Evolutionary conservation across 2,888 invertebrate species (phyloP).

Genomic region (Willowsia nigromaculata): DNA sequence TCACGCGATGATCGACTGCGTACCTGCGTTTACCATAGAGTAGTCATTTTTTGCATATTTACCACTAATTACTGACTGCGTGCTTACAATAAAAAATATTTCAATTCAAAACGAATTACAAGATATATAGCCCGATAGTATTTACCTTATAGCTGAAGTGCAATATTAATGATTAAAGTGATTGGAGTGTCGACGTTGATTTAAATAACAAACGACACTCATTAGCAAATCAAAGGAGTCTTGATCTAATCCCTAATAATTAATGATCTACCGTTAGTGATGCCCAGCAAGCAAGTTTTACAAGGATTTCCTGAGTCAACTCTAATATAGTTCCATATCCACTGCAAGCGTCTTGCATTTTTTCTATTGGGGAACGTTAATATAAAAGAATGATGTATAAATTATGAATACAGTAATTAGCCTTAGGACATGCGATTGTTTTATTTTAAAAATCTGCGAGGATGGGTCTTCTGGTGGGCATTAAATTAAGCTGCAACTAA

Average conservation of each 20-base stretch:
- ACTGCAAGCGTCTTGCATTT: background rate
- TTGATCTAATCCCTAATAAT: background rate
- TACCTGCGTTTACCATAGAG: too few species aligned
- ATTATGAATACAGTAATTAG: slow-evolving; percentile 62
- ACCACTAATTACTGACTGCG: too few species aligned
- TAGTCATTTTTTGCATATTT: too few species aligned
- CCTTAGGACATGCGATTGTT: slow-evolving; percentile 30
- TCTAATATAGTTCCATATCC: background rate
- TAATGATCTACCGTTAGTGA: slow-evolving; percentile 12
- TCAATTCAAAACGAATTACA: too few species aligned
- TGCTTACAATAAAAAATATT: too few species aligned
- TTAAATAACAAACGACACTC: background rate
- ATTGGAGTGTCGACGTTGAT: background rate
- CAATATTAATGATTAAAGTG: background rate
- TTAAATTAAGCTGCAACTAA: slow-evolving; percentile 12
- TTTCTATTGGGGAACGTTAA: background rate
- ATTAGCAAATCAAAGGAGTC: background rate
- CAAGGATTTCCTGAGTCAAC: slow-evolving; percentile 36
- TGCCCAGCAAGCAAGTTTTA: too few species aligned
- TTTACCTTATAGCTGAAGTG: background rate
- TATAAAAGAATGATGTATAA: slow-evolving; percentile 34
- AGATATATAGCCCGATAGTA: too few species aligned
- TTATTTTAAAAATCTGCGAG: slow-evolving; percentile 15
- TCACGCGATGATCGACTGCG: slow-evolving; percentile 26
- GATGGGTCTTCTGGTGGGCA: slow-evolving; percentile 3